Evolutionary conservation across 2,888 invertebrate species (phyloP).

Genomic region (Thalpophila matura): DNA sequence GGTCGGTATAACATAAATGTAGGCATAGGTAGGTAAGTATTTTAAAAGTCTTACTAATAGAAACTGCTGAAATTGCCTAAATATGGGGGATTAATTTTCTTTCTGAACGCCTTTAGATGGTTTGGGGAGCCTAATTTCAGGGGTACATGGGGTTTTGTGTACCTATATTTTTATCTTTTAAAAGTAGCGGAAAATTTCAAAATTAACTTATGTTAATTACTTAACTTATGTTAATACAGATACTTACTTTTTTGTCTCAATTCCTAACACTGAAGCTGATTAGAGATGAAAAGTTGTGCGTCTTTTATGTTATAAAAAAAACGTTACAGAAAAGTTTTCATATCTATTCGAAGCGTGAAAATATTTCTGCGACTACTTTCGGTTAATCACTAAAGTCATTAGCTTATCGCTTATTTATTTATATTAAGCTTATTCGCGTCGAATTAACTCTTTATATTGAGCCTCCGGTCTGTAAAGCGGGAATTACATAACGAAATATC

Average conservation of each 20-base stretch:
- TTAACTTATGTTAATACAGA: too few species aligned
- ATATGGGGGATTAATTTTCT: neutral
- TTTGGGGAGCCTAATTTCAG: neutral
- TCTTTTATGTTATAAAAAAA: neutral
- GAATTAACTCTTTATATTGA: too few species aligned
- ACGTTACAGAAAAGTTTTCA: constrained; percentile 30
- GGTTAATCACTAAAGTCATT: constrained; percentile 9
- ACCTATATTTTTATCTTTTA: neutral
- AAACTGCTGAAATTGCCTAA: neutral
- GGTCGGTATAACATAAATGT: neutral
- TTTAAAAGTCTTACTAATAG: neutral
- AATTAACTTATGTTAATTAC: too few species aligned
- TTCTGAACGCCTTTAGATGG: neutral
- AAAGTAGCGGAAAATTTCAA: neutral
- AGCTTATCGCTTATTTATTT: neutral
- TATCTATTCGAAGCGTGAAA: neutral
- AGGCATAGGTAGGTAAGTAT: too few species aligned
- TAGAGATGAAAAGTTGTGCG: constrained; percentile 4
- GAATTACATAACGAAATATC: too few species aligned
- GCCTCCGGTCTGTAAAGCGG: too few species aligned
- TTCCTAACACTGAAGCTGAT: constrained; percentile 1
- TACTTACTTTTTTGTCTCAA: neutral
- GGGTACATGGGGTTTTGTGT: neutral
- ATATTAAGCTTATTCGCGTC: too few species aligned
- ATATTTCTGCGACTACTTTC: neutral